These are phyloP conservation scores for Gymnopithys bicolor DNA, from an alignment of 2,797 vertebrate species.

Conservation along the genomic window DNA sequence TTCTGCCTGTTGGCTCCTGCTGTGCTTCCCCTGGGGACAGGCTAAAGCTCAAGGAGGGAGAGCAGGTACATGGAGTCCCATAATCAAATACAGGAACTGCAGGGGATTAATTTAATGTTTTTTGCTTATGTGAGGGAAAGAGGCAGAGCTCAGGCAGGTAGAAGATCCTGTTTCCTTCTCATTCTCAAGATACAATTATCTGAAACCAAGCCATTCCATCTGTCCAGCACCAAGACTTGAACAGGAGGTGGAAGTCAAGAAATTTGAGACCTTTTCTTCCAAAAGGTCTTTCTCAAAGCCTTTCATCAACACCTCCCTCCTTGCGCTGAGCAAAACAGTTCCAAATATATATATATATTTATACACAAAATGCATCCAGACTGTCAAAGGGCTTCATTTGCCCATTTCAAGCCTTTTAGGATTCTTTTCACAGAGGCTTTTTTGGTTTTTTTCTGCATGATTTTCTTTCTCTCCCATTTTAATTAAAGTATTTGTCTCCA, in stretches of 20 bases:
- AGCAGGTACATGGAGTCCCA: background rate
- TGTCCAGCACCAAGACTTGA: background rate
- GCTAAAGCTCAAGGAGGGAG: background rate
- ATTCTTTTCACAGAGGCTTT: conserved; percentile 12
- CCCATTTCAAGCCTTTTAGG: background rate
- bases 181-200: background rate
- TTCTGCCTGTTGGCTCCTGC: background rate
- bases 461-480: background rate
- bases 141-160: background rate
- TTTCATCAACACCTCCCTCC: background rate
- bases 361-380: background rate
- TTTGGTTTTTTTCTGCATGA: background rate
- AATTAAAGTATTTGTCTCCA: conserved; percentile 70
- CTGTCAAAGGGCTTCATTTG: background rate
- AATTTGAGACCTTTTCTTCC: background rate
- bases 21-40: background rate
- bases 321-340: background rate
- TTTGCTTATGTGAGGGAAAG: background rate
- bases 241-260: background rate
- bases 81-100: background rate
- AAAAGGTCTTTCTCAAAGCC: background rate
- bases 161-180: background rate
- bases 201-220: background rate
- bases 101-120: background rate
- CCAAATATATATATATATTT: background rate